Evolutionary conservation across 2,797 vertebrate genomes (phyloP), one percentile per base, ranked within the genome.

Genomic region (Pseudochirops corinnae): DNA sequence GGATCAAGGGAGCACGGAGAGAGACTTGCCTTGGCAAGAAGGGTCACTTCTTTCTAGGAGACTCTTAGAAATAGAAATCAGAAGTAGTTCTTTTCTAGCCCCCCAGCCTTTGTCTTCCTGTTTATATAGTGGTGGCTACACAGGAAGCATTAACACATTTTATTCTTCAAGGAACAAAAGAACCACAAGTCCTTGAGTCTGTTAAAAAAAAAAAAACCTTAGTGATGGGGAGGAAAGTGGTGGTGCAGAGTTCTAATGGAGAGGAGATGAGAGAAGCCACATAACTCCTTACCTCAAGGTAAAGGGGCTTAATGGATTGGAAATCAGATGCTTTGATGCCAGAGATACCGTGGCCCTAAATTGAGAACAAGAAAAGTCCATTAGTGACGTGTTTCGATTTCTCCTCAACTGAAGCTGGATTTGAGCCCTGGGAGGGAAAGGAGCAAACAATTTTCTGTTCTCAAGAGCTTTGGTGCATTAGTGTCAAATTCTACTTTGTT

Each of bases 191-290:
- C 97, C 96, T 97, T 97, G 94, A 96, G 92, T 95, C 91, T 95
- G 94, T 97, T 95, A 24, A 18, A 96, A 97, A 95, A 96, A 95
- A 97, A 46, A 57, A 28, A 24, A 90, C 95, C 94, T 95, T 90
- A 96, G 90, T 67, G 50, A 57, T 92, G 87, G 74, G 94, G 94
- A 96, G 92, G 87, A 93, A 94, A 93, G 92, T 94, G 92, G 92
- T 56, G 1, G 1, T 29, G 39, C 55, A n/a, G 93, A 94, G 96
- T 94, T 97, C 98, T 97, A 92, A 94, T 39, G 90, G 96, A 93
- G 97, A 98, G 97, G 96, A 96, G 96, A 97, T 97, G 97, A 96
- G 96, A 96, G 94, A 97, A 98, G 94, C 97, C 97, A 92, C 97
- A 96, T 0, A 13, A 94, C 92, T 96, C 96, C 95, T 96, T 96